A percentile compares a stretch with the other conserved stretches of the same genome.
phyloP scores from a whole-genome alignment of 2,797 vertebrate genomes.

The Melopsittacus undulatus region DNA sequence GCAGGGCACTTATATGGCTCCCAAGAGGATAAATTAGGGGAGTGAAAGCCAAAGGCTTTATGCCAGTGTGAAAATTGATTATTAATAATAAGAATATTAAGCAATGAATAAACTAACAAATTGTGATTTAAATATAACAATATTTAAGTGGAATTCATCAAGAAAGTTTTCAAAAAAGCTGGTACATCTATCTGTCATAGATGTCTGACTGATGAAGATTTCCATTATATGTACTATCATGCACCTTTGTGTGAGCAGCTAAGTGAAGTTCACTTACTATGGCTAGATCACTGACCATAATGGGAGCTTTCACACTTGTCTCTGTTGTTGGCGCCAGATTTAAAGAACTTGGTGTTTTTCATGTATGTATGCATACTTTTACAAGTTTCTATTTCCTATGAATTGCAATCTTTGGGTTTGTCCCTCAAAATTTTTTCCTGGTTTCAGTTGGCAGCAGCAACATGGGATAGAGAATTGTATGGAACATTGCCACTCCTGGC shows the following conservation, averaged over 20 bases:
- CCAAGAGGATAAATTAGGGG: not conserved
- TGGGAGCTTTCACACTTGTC: not conserved
- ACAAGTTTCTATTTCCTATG: not conserved
- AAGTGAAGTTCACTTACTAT: not conserved
- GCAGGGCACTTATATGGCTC: not conserved
- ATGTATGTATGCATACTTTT: not conserved
- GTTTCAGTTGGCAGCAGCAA: not conserved
- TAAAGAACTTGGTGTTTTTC: not conserved
- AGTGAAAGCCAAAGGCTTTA: conserved; percentile 11
- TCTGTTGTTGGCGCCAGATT: not conserved
- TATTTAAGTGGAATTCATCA: not conserved
- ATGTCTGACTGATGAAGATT: not conserved
- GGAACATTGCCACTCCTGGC: not conserved
- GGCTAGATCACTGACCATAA: not conserved
- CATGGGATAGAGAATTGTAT: not conserved
- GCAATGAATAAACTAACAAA: not conserved
- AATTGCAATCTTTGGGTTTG: not conserved
- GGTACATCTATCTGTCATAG: not conserved
- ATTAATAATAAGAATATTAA: not conserved
- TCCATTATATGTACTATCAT: not conserved
- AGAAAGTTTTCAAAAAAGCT: not conserved
- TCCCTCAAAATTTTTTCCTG: not conserved
- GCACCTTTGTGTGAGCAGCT: not conserved
- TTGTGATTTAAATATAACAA: not conserved
- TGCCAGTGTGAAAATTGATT: not conserved